Percentiles rank a stretch among this genome's conserved stretches.
Evolutionary conservation across 2,888 invertebrate species (phyloP).

Genomic region (Acrobasis repandana): DNA sequence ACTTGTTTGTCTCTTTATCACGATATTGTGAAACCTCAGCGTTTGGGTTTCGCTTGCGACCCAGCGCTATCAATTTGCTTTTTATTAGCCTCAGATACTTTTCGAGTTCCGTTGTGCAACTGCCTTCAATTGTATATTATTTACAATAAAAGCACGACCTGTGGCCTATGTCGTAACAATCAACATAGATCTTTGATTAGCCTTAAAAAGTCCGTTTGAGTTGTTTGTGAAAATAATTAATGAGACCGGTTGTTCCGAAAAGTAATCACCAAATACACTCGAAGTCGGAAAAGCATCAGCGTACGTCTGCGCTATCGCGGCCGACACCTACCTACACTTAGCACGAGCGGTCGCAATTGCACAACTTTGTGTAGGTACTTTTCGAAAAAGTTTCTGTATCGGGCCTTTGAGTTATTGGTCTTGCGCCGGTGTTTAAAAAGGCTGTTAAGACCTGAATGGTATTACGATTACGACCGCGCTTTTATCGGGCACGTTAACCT

Average conservation of each 20-base stretch:
- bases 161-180: not conserved
- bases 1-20: conserved; percentile 51
- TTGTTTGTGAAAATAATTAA: conserved; percentile 12
- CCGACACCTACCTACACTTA: conserved; percentile 59
- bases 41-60: conserved; percentile 38
- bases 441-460: conserved; percentile 55
- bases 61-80: conserved; percentile 34
- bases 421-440: conserved; percentile 49
- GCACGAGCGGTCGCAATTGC: conserved; percentile 53
- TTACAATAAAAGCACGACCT: conserved; percentile 8
- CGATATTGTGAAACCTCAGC: conserved; percentile 43
- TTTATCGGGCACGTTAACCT: conserved; percentile 60
- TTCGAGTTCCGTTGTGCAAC: conserved; percentile 10
- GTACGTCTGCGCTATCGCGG: conserved; percentile 55
- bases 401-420: conserved; percentile 51
- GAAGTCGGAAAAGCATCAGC: conserved; percentile 48
- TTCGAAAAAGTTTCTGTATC: conserved; percentile 59
- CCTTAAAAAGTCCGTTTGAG: not conserved
- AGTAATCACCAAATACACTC: conserved; percentile 39
- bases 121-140: conserved; percentile 4
- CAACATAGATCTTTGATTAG: conserved; percentile 6
- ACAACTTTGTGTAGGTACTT: conserved; percentile 59
- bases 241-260: conserved; percentile 25
- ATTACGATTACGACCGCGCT: conserved; percentile 51
- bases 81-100: conserved; percentile 30